A percentile compares a stretch with the other conserved stretches of the same genome.
These are phyloP conservation scores for Aspidoscelis tigris DNA, from an alignment of 2,113 vertebrate genomes.

Conservation along the genomic window DNA sequence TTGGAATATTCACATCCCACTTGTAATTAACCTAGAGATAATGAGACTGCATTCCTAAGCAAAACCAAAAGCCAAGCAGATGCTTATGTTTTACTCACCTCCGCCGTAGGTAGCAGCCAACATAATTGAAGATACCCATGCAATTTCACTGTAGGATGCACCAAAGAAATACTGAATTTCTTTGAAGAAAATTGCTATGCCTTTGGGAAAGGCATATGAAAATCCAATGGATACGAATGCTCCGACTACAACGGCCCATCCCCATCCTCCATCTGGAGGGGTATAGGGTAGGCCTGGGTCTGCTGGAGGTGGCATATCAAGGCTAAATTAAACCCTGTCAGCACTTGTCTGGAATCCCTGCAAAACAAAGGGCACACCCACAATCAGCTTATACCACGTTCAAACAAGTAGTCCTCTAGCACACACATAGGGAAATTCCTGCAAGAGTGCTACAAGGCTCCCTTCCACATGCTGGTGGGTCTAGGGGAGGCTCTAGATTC, in stretches of 20 bases:
- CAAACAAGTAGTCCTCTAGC: not conserved
- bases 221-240: constrained; percentile 84
- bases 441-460: no score
- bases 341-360: constrained; percentile 43
- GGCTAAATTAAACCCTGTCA: not conserved
- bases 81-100: constrained; percentile 72
- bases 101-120: constrained; percentile 81
- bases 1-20: not conserved
- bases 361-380: constrained; percentile 42
- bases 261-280: constrained; percentile 83
- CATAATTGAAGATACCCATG: constrained; percentile 84
- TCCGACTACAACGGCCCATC: constrained; percentile 79
- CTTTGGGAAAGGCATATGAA: constrained; percentile 84
- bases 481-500: no score
- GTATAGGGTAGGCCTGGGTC: constrained; percentile 31
- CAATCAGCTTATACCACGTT: constrained; percentile 6
- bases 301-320: constrained; percentile 65
- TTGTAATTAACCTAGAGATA: not conserved
- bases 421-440: not conserved
- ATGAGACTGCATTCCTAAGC: not conserved
- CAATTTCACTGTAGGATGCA: constrained; percentile 78
- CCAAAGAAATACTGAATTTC: constrained; percentile 83
- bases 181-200: constrained; percentile 82
- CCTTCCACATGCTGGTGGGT: no score
- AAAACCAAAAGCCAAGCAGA: rapidly evolving